These are phyloP conservation scores for Sepiola atlantica DNA, from an alignment of 2,888 invertebrate genomes.

Conservation along the genomic window DNA sequence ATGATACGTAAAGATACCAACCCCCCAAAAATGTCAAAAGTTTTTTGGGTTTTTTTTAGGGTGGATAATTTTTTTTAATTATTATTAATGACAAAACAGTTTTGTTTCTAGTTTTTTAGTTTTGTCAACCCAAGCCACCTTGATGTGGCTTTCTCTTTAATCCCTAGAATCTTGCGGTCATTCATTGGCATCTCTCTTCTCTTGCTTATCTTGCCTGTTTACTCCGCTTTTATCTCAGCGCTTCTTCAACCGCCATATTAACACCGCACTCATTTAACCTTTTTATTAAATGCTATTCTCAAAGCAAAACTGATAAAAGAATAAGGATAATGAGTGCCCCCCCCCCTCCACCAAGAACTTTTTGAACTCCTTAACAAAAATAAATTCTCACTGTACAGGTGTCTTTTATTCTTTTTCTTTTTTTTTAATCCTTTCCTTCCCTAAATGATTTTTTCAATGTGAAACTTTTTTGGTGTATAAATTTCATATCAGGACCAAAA, in stretches of 20 bases:
- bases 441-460: neutral
- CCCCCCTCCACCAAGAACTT: neutral
- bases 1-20: too few species aligned
- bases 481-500: constrained; percentile 32
- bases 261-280: neutral
- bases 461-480: constrained; percentile 5
- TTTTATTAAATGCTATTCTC: constrained; percentile 21
- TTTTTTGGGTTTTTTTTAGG: too few species aligned
- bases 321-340: neutral
- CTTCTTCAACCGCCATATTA: constrained; percentile 4
- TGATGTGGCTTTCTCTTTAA: too few species aligned
- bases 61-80: too few species aligned
- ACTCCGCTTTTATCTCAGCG: neutral
- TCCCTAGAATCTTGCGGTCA: neutral
- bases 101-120: too few species aligned
- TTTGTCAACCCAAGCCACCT: too few species aligned
- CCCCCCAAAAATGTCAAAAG: too few species aligned
- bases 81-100: too few species aligned
- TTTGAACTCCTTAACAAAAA: neutral
- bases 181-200: neutral
- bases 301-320: neutral
- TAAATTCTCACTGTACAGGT: constrained; percentile 32
- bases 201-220: neutral
- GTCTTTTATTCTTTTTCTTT: neutral
- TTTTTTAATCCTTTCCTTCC: neutral